Evolutionary conservation across 2,888 invertebrate species (phyloP), one percentile per base, ranked within the genome.

Genomic region (Zygothrica quintamaculata): DNA sequence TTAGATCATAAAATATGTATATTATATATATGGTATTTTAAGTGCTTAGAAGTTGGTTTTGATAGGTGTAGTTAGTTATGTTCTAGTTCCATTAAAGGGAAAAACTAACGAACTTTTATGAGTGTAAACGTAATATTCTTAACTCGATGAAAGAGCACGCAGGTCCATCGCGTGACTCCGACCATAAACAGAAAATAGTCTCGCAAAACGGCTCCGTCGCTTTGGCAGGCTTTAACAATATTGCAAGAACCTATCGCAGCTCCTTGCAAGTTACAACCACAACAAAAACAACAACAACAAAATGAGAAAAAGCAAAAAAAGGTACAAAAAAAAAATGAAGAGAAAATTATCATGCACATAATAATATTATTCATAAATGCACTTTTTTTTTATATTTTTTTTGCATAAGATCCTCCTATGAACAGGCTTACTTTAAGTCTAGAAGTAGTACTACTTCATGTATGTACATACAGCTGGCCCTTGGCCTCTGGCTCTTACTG

Each of bases 321-420:
- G 3, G 26, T 16, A 9, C 44, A 33, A 11, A 12, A 33, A 44
- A 50, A 40, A 55, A 57, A 57, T 61, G 67, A 55, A 58, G 73
- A 75, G 76, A 77, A 85, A 81, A 77, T 88, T 87, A 88, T 88
- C 88, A 88, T 86, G 87, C 70, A 68, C 78, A 65, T 81, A 75
- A 75, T 88, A 84, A 86, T 87, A 72, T 74, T 87, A 87, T 86
- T 88, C 82, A 87, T 87, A 87, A 87, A 88, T 87, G 76, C 87
- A 75, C 56, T 70, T 65, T 62, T 79, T 65, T 65, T 51, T 26
- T 8, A 6, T 26, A 26, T 55, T 33, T 36, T 55, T 16, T 22
- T 59, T 42, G 36, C 70, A 60, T 55, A 22, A 44, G 43, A 52
- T 62, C 39, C 53, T 18, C 50, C 36, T 12, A 39, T n/a, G 29